These are phyloP conservation scores for Drosophila longiperda DNA, from an alignment of 2,888 invertebrate genomes.

Conservation along the genomic window DNA sequence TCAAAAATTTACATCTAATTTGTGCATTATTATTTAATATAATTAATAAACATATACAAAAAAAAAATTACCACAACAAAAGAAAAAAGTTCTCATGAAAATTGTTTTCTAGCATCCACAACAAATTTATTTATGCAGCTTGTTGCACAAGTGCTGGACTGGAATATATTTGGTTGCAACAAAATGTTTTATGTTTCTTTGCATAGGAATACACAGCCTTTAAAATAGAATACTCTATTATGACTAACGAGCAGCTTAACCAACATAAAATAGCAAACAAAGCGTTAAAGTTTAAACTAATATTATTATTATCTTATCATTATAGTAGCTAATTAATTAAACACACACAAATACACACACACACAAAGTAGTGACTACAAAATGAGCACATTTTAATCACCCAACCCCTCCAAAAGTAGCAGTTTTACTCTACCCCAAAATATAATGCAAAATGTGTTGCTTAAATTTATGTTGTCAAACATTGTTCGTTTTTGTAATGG, in stretches of 20 bases:
- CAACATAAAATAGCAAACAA: constrained; percentile 65
- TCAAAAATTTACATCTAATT: constrained; percentile 59
- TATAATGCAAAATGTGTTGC: constrained; percentile 38
- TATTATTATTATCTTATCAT: constrained; percentile 59
- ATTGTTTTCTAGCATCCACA: constrained; percentile 29
- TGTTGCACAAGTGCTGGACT: neutral
- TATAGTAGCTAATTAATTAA: constrained; percentile 69
- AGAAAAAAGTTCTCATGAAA: constrained; percentile 19
- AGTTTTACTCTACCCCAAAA: constrained; percentile 33
- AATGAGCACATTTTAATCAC: constrained; percentile 53
- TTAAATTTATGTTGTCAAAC: constrained; percentile 54
- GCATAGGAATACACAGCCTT: constrained; percentile 51
- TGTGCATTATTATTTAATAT: constrained; percentile 76
- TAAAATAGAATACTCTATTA: constrained; percentile 60
- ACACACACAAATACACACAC: constrained; percentile 19
- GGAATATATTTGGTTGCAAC: neutral
- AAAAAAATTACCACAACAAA: constrained; percentile 14
- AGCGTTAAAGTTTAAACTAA: constrained; percentile 72
- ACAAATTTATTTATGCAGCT: constrained; percentile 11
- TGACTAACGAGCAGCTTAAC: constrained; percentile 72
- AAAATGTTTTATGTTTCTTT: constrained; percentile 33
- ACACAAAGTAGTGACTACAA: constrained; percentile 48
- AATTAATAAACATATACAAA: constrained; percentile 53
- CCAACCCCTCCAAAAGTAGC: constrained; percentile 25
- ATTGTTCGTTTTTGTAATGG: constrained; percentile 58